A percentile compares a stretch with the other conserved stretches of the same genome.
Conservation (phyloP, 2,113 vertebrate species). For the Arothron firmamentum region DNA sequence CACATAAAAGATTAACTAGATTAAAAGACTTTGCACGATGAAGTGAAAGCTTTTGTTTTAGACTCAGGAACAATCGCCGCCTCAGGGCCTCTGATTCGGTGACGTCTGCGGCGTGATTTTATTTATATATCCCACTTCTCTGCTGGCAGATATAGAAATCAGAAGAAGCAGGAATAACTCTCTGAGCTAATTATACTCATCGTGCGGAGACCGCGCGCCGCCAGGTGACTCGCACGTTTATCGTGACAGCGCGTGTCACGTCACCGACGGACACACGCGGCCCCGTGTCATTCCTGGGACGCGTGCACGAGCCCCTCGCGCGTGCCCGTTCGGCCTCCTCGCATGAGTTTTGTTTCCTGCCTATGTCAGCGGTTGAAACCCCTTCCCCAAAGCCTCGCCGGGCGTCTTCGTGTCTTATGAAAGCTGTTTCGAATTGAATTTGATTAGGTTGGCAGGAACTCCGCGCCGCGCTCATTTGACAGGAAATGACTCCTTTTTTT, state of each 20-base stretch:
- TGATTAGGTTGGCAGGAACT: constrained; percentile 39
- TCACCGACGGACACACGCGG: constrained; percentile 32
- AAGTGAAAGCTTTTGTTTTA: too few species aligned
- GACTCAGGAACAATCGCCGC: too few species aligned
- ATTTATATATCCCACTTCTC: background rate
- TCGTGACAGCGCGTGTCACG: constrained; percentile 39
- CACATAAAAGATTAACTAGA: too few species aligned
- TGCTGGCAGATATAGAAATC: constrained; percentile 35
- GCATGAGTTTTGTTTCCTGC: background rate
- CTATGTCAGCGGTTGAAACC: constrained; percentile 30
- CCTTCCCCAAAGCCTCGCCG: constrained; percentile 12
- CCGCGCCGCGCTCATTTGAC: constrained; percentile 1
- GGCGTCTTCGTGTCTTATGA: constrained; percentile 19
- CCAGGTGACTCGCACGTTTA: constrained; percentile 49
- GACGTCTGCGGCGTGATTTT: background rate
- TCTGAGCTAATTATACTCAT: constrained; percentile 41
- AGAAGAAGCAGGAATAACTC: constrained; percentile 40
- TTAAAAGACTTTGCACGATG: too few species aligned
- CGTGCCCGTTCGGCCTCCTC: constrained; percentile 7
- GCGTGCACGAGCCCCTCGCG: constrained; percentile 34
- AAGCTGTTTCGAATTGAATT: constrained; percentile 36
- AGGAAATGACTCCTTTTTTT: background rate
- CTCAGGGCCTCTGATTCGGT: constrained; percentile 2
- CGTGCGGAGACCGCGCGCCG: constrained; percentile 19
- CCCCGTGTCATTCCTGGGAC: constrained; percentile 32